Conservation (phyloP, 1,140 invertebrate species). For the Drosophila dunni region DNA sequence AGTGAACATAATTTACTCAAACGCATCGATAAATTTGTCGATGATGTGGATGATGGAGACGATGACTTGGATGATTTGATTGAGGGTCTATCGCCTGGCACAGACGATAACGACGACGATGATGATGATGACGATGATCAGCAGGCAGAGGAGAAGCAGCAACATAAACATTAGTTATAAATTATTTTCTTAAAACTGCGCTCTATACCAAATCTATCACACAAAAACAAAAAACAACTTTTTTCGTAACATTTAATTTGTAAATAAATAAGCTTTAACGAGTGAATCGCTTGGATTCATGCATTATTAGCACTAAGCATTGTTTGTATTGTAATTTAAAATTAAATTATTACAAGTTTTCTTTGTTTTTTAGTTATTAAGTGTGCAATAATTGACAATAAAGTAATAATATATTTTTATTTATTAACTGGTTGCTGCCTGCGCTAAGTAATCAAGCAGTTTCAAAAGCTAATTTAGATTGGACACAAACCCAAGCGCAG, state of each 20-base stretch:
- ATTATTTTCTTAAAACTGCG: conserved; percentile 67
- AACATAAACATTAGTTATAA: conserved; percentile 33
- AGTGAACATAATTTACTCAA: conserved; percentile 72
- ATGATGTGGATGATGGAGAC: conserved; percentile 69
- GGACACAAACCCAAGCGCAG: conserved; percentile 12
- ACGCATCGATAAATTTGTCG: conserved; percentile 76
- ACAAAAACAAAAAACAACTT: conserved; percentile 40
- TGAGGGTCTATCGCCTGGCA: conserved; percentile 47
- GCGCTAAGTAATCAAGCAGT: conserved; percentile 4
- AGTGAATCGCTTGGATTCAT: conserved; percentile 51
- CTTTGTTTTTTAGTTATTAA: conserved; percentile 69
- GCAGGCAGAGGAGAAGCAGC: conserved; percentile 41
- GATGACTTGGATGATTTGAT: conserved; percentile 73
- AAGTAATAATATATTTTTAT: conserved; percentile 10
- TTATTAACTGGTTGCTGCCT: not conserved
- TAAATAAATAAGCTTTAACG: conserved; percentile 77
- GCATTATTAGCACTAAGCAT: conserved; percentile 54
- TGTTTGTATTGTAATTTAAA: conserved; percentile 70
- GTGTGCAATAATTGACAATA: conserved; percentile 56
- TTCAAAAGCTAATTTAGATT: not conserved
- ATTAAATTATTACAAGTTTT: conserved; percentile 55
- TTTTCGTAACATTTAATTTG: conserved; percentile 64
- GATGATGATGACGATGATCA: not conserved
- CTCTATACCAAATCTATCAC: conserved; percentile 82
- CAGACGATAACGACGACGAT: conserved; percentile 22